phyloP scores from a whole-genome alignment of 2,797 vertebrate species.

The Ateles fusciceps region DNA sequence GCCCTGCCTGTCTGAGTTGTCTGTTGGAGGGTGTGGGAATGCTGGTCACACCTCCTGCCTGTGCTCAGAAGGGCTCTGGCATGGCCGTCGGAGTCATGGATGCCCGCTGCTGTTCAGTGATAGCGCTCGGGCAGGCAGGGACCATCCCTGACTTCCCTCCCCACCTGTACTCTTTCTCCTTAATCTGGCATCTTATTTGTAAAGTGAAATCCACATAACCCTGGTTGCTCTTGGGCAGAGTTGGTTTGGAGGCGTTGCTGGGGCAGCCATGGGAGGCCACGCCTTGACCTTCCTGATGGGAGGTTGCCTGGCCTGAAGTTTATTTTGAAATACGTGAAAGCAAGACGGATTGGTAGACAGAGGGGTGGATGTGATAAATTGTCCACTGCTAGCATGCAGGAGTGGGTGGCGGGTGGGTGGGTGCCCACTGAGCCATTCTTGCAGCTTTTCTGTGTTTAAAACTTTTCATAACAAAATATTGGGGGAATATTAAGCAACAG shows the following conservation, averaged over 20 bases:
- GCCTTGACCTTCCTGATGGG: background rate
- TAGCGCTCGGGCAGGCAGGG: fast-evolving
- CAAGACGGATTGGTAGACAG: background rate
- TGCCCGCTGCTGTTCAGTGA: fast-evolving
- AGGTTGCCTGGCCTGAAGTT: background rate
- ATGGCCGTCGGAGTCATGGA: fast-evolving
- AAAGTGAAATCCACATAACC: background rate
- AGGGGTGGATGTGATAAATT: background rate
- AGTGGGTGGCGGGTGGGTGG: fast-evolving
- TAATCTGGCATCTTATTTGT: background rate
- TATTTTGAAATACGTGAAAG: too few species aligned
- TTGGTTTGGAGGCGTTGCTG: background rate
- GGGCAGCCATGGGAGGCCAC: background rate
- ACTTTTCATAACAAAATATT: background rate
- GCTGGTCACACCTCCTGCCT: fast-evolving
- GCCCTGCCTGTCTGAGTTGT: fast-evolving
- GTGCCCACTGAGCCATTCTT: too few species aligned
- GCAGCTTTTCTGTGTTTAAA: background rate
- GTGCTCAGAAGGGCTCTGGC: background rate
- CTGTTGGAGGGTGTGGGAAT: background rate
- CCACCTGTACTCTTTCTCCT: background rate
- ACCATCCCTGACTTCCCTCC: background rate
- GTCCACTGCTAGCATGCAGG: background rate
- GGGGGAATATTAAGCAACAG: background rate
- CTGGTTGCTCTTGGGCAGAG: background rate